Evolutionary conservation across 2,113 vertebrate species (phyloP).

Genomic region (Pseudorectes ferrugineus): DNA sequence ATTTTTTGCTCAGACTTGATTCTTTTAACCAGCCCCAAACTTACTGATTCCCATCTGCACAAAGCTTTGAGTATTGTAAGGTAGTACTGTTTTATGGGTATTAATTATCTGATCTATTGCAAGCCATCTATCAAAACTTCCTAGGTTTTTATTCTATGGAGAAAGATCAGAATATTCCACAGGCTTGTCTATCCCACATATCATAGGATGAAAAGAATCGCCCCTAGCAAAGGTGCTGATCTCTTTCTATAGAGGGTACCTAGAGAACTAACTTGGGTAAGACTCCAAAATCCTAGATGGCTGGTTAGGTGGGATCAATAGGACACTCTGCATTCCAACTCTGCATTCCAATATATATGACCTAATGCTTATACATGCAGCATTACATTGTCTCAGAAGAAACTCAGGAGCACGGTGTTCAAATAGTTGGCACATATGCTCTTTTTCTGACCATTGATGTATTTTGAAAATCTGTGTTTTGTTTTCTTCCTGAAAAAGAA

Average conservation of each 20-base stretch:
- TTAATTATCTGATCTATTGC: neutral
- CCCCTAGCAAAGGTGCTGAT: neutral
- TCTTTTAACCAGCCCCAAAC: neutral
- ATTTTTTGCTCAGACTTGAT: neutral
- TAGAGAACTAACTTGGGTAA: neutral
- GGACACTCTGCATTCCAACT: neutral
- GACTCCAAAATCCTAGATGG: neutral
- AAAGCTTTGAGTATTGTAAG: neutral
- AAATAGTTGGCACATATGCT: neutral
- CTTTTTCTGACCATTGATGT: neutral
- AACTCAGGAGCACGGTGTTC: neutral
- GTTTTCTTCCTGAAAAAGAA: neutral
- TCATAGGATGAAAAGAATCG: neutral
- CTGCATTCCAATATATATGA: neutral
- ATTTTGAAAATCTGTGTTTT: neutral
- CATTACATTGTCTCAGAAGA: neutral
- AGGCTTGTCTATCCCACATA: neutral
- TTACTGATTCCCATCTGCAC: neutral
- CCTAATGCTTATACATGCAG: neutral
- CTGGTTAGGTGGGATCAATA: neutral
- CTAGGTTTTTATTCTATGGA: neutral
- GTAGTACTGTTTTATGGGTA: neutral
- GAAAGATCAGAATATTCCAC: neutral
- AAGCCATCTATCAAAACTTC: neutral
- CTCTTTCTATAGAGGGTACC: neutral